These are phyloP conservation scores for Thalassoma bifasciatum DNA, from an alignment of 2,113 vertebrate genomes.

Conservation along the genomic window DNA sequence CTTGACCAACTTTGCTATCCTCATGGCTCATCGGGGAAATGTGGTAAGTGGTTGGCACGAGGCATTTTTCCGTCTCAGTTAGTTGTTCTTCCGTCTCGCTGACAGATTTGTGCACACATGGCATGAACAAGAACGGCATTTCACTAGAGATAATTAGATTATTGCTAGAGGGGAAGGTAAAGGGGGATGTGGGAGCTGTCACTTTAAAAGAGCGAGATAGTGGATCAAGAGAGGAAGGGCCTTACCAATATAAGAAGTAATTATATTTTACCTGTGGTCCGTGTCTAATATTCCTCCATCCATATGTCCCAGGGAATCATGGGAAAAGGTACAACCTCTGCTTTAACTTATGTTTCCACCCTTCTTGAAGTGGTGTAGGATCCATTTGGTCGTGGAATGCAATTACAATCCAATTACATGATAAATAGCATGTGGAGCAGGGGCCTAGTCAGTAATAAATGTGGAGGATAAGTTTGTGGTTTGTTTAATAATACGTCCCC, in stretches of 20 bases:
- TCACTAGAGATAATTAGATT: constrained; percentile 71
- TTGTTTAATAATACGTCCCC: constrained; percentile 77
- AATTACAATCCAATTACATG: constrained; percentile 82
- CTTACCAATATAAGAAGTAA: constrained; percentile 69
- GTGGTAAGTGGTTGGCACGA: constrained; percentile 85
- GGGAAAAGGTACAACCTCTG: constrained; percentile 45
- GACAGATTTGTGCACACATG: constrained; percentile 47
- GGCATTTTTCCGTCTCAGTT: constrained; percentile 48
- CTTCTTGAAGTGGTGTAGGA: constrained; percentile 65
- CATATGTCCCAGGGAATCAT: constrained; percentile 53
- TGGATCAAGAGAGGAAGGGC: constrained; percentile 52
- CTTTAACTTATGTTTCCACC: constrained; percentile 57
- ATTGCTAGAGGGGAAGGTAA: constrained; percentile 58
- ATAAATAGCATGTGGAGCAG: constrained; percentile 75
- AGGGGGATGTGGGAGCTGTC: constrained; percentile 39
- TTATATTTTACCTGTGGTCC: constrained; percentile 77
- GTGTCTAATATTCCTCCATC: constrained; percentile 68
- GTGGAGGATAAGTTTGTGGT: constrained; percentile 80
- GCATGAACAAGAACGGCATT: constrained; percentile 62
- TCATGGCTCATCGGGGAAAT: constrained; percentile 96
- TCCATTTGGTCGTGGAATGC: constrained; percentile 67
- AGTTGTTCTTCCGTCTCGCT: constrained; percentile 43
- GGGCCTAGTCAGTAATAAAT: constrained; percentile 77
- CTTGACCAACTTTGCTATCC: constrained; percentile 98
- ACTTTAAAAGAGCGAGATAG: constrained; percentile 68